These are phyloP conservation scores for Coenonympha arcania DNA, from an alignment of 2,888 invertebrate genomes.

Conservation along the genomic window DNA sequence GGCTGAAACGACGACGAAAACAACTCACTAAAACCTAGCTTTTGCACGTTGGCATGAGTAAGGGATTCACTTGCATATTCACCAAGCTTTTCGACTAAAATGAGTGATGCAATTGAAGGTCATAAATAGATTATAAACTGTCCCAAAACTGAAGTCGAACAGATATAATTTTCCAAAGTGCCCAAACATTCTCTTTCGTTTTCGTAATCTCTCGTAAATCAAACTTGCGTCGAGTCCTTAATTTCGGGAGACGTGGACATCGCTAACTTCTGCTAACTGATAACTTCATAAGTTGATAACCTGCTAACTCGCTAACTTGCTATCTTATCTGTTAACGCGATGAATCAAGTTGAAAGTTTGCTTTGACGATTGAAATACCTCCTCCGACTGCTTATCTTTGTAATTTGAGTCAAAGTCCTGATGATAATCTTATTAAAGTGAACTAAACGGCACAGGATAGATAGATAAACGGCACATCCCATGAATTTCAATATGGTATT, in stretches of 20 bases:
- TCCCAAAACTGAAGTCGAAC: neutral
- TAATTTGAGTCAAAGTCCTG: neutral
- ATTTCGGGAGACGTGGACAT: constrained; percentile 28
- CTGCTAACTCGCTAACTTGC: constrained; percentile 17
- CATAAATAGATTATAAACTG: too few relatives aligned
- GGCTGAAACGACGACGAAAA: too few relatives aligned
- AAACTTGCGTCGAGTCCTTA: constrained; percentile 31
- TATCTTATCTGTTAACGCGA: constrained; percentile 23
- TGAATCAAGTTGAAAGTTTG: constrained; percentile 17
- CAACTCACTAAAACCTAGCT: too few relatives aligned
- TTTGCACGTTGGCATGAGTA: too few relatives aligned
- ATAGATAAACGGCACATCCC: too few relatives aligned
- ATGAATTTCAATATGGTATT: too few relatives aligned
- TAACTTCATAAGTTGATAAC: too few relatives aligned
- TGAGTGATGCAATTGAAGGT: too few relatives aligned
- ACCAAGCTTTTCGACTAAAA: too few relatives aligned
- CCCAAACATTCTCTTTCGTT: neutral
- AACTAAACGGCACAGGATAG: too few relatives aligned
- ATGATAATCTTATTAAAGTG: too few relatives aligned
- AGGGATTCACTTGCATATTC: too few relatives aligned
- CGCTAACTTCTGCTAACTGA: constrained; percentile 16
- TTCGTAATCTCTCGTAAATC: constrained; percentile 29
- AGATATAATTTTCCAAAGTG: neutral
- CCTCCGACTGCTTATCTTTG: neutral
- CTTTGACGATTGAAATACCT: constrained; percentile 9